These are phyloP conservation scores for Cantharis flavilabris DNA, from an alignment of 2,888 invertebrate genomes.

Conservation along the genomic window DNA sequence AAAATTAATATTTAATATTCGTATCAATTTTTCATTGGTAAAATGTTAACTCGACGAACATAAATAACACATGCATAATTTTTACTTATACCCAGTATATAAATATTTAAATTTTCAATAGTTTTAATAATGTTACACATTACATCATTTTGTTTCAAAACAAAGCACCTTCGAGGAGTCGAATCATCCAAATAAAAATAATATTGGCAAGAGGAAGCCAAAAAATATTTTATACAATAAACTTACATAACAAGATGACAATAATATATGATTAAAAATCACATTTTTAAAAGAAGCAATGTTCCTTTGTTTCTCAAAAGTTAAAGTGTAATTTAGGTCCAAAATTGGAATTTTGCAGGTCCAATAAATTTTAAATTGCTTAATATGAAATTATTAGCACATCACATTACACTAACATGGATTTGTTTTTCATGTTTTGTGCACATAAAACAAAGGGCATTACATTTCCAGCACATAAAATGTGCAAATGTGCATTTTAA, in stretches of 20 bases:
- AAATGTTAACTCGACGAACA: background rate
- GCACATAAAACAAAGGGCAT: background rate
- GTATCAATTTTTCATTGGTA: background rate
- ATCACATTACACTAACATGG: background rate
- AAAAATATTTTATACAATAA: background rate
- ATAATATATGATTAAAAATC: background rate
- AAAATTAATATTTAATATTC: background rate
- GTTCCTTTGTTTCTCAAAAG: background rate
- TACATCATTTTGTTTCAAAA: background rate
- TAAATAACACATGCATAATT: slow-evolving; percentile 1
- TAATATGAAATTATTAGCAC: background rate
- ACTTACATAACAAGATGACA: background rate
- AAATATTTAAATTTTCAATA: background rate
- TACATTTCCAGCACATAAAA: background rate
- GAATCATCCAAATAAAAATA: background rate
- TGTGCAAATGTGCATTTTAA: background rate
- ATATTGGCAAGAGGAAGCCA: background rate
- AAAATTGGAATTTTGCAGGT: background rate
- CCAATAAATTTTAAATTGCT: background rate
- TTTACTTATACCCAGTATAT: background rate
- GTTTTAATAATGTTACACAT: background rate
- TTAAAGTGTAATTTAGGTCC: background rate
- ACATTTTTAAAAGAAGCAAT: background rate
- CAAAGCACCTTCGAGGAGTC: background rate
- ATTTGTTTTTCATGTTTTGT: background rate